Base-by-base conservation (phyloP, 2,797 vertebrate species). In the Anolis apletophallus region DNA sequence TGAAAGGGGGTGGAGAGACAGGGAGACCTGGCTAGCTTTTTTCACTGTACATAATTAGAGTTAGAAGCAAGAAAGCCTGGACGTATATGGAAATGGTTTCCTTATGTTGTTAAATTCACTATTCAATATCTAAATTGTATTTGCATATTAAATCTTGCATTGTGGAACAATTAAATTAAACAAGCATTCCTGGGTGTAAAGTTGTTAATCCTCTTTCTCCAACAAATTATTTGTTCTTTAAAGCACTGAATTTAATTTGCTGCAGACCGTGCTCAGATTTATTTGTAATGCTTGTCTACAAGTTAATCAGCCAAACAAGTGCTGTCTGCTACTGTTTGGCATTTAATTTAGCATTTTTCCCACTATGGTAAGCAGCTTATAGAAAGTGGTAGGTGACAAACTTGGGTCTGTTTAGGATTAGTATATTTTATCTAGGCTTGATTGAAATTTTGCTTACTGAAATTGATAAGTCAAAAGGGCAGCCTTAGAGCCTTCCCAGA, bases 171-270 rank as follows among this genome's bases (percentile, higher is more conserved):
- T 96, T 96, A 96, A 96, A 97, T 97, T 97, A 97, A 96, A 96
- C 94, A 88, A 88, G 92, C 96, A 94, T 96, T 97, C 95, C 96
- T 97, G 95, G 93, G 95, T 97, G 93, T 97, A 97, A 96, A 97
- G 95, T 97, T 96, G 95, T 93, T 97, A 97, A 97, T 97, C 97
- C 96, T 96, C 96, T 96, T 97, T 97, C 7, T 93, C 91, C 90
- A 93, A 95, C 91, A 94, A 96, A 94, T 97, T 96, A 95, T 97
- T 97, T 97, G 96, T 97, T 96, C 95, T 96, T 96, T 95, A 97
- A 97, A 96, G 96, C 95, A 94, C 90, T 94, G 95, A 96, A 97
- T 97, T 97, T 96, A 97, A 97, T 97, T 97, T 97, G 93, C 95
- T 94, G 90, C 95, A 95, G 96, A 95, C 95, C 91, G 93, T 93